Evolutionary conservation across 2,888 invertebrate species (phyloP).

Genomic region (Cheilosia vulpina): DNA sequence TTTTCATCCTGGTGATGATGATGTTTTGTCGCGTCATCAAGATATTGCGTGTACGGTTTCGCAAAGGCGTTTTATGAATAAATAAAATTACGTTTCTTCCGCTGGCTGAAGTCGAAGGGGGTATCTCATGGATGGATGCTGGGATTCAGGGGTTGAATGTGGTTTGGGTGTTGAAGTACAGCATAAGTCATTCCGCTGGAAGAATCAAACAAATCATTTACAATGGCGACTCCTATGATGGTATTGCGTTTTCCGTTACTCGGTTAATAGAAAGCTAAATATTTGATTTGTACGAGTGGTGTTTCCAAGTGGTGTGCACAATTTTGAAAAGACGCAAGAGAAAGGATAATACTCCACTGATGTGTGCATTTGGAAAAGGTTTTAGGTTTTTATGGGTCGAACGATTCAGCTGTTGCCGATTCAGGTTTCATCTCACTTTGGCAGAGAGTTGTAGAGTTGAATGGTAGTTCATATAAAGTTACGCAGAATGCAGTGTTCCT

Average conservation of each 20-base stretch:
- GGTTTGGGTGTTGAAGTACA: not conserved
- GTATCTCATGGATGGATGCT: not conserved
- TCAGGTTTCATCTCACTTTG: not conserved
- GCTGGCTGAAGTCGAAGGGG: not conserved
- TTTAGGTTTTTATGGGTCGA: not conserved
- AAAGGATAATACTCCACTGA: not conserved
- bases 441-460: too few species aligned
- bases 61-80: conserved; percentile 23
- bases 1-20: conserved; percentile 23
- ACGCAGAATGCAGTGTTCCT: too few species aligned
- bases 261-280: conserved; percentile 20
- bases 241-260: conserved; percentile 7
- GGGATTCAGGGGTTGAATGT: conserved; percentile 35
- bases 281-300: not conserved
- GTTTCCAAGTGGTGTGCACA: not conserved
- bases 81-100: conserved; percentile 20
- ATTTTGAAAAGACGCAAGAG: not conserved
- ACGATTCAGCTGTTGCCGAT: conserved; percentile 1
- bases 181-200: conserved; percentile 12
- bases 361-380: not conserved
- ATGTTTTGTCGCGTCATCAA: conserved; percentile 65
- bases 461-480: too few species aligned
- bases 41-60: conserved; percentile 54
- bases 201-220: conserved; percentile 25
- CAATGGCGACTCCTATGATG: conserved; percentile 6